These are phyloP conservation scores for Sarcophaga subvicina DNA, from an alignment of 2,888 invertebrate species.

Conservation along the genomic window DNA sequence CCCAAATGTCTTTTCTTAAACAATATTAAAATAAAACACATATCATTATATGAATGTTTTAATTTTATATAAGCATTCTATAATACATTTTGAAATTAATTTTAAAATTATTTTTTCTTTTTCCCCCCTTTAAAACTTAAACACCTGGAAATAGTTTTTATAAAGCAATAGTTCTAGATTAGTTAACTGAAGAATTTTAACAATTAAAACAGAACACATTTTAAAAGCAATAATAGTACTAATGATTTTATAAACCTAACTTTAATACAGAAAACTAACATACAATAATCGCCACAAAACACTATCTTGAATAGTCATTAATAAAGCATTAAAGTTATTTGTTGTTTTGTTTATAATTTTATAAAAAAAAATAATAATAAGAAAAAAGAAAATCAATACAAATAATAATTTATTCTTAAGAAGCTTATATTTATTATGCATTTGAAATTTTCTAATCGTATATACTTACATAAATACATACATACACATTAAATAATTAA, in stretches of 20 bases:
- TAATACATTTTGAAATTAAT: neutral
- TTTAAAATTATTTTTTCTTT: neutral
- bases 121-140: neutral
- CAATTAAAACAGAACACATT: neutral
- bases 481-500: neutral
- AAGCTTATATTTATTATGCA: constrained; percentile 58
- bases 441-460: constrained; percentile 48
- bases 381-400: neutral
- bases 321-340: constrained; percentile 11
- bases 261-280: neutral
- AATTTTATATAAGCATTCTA: neutral
- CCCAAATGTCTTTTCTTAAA: constrained; percentile 7
- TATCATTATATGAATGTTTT: constrained; percentile 46
- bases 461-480: constrained; percentile 26
- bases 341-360: constrained; percentile 11
- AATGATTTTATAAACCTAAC: constrained; percentile 11
- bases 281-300: constrained; percentile 38
- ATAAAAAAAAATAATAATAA: constrained; percentile 10
- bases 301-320: constrained; percentile 43
- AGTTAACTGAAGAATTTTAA: constrained; percentile 1
- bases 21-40: constrained; percentile 25
- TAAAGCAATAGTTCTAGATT: constrained; percentile 24
- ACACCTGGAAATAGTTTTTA: constrained; percentile 6
- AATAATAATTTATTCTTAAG: constrained; percentile 24
- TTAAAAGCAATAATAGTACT: constrained; percentile 18